These are phyloP conservation scores for Ammodytes marinus DNA, from an alignment of 2,113 vertebrate genomes.

Conservation along the genomic window DNA sequence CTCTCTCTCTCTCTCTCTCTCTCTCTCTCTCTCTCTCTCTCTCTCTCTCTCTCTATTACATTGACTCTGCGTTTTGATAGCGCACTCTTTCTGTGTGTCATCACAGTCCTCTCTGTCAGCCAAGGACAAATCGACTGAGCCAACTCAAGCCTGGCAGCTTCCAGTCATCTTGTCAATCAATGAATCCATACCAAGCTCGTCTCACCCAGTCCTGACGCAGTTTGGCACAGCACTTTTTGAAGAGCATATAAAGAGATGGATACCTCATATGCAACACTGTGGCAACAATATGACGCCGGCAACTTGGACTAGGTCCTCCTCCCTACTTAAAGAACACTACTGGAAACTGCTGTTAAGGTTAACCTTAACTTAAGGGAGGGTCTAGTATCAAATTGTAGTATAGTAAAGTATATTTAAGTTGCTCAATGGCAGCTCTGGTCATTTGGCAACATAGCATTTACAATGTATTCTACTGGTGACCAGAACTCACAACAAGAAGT, in stretches of 20 bases:
- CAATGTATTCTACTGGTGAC: background rate
- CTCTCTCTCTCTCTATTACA: conserved; percentile 50
- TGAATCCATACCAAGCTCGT: conserved; percentile 76
- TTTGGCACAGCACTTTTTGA: conserved; percentile 74
- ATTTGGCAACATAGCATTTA: background rate
- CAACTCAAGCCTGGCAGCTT: conserved; percentile 71
- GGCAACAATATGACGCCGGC: conserved; percentile 19
- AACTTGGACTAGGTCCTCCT: conserved; percentile 21
- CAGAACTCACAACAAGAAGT: background rate
- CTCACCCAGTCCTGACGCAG: conserved; percentile 53
- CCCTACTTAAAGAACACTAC: background rate
- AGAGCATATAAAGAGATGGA: conserved; percentile 48
- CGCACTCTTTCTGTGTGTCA: conserved; percentile 68
- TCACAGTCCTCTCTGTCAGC: conserved; percentile 71
- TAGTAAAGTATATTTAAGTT: background rate
- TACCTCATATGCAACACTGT: conserved; percentile 22
- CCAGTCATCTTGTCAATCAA: conserved; percentile 81
- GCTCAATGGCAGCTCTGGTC: background rate
- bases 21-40: background rate
- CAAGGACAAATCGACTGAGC: conserved; percentile 78
- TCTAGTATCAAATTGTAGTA: background rate
- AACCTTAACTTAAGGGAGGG: background rate
- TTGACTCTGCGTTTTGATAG: conserved; percentile 73
- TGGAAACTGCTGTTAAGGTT: background rate
- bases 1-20: conserved; percentile 44